Evolutionary conservation across 2,113 vertebrate genomes (phyloP).

Genomic region (Geothlypis trichas): DNA sequence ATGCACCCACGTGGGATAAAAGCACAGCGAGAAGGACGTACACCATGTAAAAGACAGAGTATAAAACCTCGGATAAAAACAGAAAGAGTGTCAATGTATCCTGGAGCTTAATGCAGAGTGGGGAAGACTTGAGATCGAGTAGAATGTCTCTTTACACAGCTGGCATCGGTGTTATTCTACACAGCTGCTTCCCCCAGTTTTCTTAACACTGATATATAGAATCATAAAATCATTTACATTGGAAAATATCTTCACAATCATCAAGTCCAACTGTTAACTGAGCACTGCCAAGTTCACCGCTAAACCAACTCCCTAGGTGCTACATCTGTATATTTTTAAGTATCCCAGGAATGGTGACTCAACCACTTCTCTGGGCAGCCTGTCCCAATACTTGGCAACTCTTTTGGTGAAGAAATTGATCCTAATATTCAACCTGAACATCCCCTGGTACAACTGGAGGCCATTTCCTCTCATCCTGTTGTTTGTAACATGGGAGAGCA

Average conservation of each 20-base stretch:
- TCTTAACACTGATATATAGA: neutral
- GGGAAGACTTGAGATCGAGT: neutral
- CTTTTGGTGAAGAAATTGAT: neutral
- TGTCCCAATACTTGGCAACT: neutral
- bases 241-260: neutral
- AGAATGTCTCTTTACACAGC: neutral
- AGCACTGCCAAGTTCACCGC: neutral
- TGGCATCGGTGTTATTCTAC: neutral
- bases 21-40: neutral
- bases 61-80: neutral
- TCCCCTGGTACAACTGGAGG: neutral
- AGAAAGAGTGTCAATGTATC: neutral
- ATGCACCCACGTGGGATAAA: neutral
- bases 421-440: neutral
- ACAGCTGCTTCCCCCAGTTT: neutral
- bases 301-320: neutral
- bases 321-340: fast-evolving
- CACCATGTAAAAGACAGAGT: neutral
- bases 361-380: neutral
- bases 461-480: neutral
- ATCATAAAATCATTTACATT: neutral
- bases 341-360: neutral
- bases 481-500: neutral
- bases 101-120: neutral
- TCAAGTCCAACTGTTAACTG: neutral